Conservation (phyloP, 2,113 vertebrate genomes). For the Stigmatopora argus region DNA sequence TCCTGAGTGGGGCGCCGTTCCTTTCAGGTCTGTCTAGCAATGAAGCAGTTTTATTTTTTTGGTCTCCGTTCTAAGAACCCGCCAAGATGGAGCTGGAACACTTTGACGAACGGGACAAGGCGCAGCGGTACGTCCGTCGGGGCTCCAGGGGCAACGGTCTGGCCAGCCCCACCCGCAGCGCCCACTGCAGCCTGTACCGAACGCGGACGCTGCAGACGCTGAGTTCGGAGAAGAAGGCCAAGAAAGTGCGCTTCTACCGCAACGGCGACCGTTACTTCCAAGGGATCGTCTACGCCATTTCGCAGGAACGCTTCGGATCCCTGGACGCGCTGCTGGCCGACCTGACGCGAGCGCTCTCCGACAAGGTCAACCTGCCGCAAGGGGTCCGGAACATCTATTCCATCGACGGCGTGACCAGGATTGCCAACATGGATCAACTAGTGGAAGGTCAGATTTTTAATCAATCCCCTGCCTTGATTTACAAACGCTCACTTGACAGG, state of each 20-base stretch:
- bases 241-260: conserved; percentile 96
- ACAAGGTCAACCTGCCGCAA: conserved; percentile 95
- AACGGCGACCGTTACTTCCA: conserved; percentile 98
- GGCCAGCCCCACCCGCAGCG: conserved; percentile 96
- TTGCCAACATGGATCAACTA: conserved; percentile 86
- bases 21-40: too few relatives aligned
- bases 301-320: conserved; percentile 88
- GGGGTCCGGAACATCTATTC: conserved; percentile 93
- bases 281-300: conserved; percentile 96
- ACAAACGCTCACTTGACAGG: too few relatives aligned
- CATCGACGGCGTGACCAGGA: conserved; percentile 82
- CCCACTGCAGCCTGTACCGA: conserved; percentile 96
- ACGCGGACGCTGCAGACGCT: conserved; percentile 91
- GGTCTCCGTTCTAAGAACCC: conserved; percentile 46
- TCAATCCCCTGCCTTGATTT: too few relatives aligned
- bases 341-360: conserved; percentile 90
- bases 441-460: conserved; percentile 81
- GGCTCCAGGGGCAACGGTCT: conserved; percentile 86
- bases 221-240: conserved; percentile 94
- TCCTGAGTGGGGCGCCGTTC: too few relatives aligned
- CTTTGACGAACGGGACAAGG: conserved; percentile 95
- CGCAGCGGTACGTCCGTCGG: conserved; percentile 82
- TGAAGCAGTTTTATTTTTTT: not conserved
- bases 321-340: conserved; percentile 93
- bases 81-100: conserved; percentile 94